Conservation (phyloP, 2,888 invertebrate species). For the Gryllus longicercus region DNA sequence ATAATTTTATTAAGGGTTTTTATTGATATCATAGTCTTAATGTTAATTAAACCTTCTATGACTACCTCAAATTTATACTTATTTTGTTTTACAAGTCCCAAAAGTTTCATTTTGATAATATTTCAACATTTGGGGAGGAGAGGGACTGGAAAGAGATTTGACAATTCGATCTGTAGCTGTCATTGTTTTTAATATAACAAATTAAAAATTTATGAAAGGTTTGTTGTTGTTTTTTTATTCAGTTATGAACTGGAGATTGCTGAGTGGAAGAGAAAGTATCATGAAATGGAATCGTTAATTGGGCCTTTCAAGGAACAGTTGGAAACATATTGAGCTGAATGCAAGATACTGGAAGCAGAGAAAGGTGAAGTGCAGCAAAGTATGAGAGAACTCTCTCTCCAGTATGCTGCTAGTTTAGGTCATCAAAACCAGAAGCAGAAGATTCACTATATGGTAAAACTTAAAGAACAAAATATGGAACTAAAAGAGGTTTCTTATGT, state of each 20-base stretch:
- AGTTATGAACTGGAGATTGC: slow-evolving; percentile 20
- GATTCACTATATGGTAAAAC: slow-evolving; percentile 54
- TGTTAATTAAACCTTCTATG: too few relatives aligned
- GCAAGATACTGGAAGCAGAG: slow-evolving; percentile 45
- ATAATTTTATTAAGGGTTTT: too few relatives aligned
- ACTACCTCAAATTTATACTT: too few relatives aligned
- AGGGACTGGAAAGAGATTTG: too few relatives aligned
- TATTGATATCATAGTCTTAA: too few relatives aligned
- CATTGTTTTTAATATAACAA: too few relatives aligned
- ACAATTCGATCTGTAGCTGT: too few relatives aligned
- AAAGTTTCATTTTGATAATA: too few relatives aligned
- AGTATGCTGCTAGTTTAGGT: slow-evolving; percentile 59
- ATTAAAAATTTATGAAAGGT: background rate
- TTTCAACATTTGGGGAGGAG: too few relatives aligned
- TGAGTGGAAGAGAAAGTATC: slow-evolving; percentile 41
- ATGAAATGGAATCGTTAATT: slow-evolving; percentile 43
- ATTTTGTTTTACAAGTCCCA: too few relatives aligned
- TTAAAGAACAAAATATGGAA: slow-evolving; percentile 50
- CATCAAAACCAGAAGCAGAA: slow-evolving; percentile 65
- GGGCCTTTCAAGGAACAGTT: slow-evolving; percentile 50
- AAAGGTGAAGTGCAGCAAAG: slow-evolving; percentile 49
- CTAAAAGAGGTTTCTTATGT: slow-evolving; percentile 48
- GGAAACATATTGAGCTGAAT: slow-evolving; percentile 51
- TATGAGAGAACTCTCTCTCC: slow-evolving; percentile 53
- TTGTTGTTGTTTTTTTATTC: too few relatives aligned